Conservation (phyloP, 64 coral and sea anemone species). For the Pocillopora damicornis region DNA sequence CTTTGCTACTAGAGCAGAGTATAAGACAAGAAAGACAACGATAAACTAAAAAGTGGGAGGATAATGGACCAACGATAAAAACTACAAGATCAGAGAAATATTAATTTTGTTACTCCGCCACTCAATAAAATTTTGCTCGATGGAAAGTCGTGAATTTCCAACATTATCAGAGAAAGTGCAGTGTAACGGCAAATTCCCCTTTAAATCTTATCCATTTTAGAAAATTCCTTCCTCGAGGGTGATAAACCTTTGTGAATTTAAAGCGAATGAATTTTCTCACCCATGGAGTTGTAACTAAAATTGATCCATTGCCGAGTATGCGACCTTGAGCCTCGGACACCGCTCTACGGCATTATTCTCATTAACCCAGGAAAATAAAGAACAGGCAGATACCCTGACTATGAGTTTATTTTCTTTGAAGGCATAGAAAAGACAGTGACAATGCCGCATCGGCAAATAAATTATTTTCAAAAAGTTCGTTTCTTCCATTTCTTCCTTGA, state of each 20-base stretch:
- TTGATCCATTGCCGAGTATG: neutral
- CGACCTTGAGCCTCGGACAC: conserved; percentile 18
- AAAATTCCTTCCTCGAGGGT: neutral
- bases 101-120: neutral
- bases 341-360: conserved; percentile 36
- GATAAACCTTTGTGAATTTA: neutral
- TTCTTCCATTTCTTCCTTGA: neutral
- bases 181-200: neutral
- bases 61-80: conserved; percentile 23
- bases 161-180: neutral
- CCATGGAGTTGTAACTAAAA: neutral
- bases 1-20: conserved; percentile 8
- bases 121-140: no score
- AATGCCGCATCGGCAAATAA: conserved; percentile 32
- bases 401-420: conserved; percentile 83
- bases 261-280: conserved; percentile 30
- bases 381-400: conserved; percentile 58
- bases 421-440: conserved; percentile 54
- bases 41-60: conserved; percentile 50
- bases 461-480: conserved; percentile 32
- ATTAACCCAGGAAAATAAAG: conserved; percentile 67
- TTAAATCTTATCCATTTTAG: neutral
- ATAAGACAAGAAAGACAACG: neutral
- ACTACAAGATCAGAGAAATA: conserved; percentile 4
- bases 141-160: neutral